Evolutionary conservation across 2,113 vertebrate species (phyloP).

Genomic region (Tautogolabrus adspersus): DNA sequence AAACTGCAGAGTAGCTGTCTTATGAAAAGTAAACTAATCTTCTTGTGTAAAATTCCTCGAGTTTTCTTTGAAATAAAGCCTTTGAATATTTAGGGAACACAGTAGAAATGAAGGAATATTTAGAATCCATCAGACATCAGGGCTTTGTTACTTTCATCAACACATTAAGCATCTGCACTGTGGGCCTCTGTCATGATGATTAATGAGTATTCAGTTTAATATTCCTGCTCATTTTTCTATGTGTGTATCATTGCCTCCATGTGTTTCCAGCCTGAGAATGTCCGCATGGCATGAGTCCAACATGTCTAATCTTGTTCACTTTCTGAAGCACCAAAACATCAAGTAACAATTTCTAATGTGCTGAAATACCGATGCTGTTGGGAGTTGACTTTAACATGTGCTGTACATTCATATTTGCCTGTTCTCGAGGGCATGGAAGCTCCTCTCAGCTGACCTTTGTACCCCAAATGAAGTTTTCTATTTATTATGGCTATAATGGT

Average conservation of each 20-base stretch:
- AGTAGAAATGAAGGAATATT: slow-evolving; percentile 38
- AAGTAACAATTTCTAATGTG: slow-evolving; percentile 59
- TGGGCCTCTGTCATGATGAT: slow-evolving; percentile 66
- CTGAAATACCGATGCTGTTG: slow-evolving; percentile 61
- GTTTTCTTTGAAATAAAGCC: neutral
- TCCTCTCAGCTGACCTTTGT: slow-evolving; percentile 37
- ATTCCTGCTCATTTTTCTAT: slow-evolving; percentile 56
- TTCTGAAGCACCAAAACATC: slow-evolving; percentile 46
- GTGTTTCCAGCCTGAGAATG: slow-evolving; percentile 72
- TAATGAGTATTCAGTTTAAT: slow-evolving; percentile 58
- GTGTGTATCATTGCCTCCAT: slow-evolving; percentile 65
- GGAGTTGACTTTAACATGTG: slow-evolving; percentile 64
- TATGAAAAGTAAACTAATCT: neutral
- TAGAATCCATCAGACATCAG: slow-evolving; percentile 27
- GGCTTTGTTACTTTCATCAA: slow-evolving; percentile 61
- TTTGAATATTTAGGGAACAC: slow-evolving; percentile 10
- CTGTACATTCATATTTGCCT: slow-evolving; percentile 40
- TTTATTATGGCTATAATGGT: slow-evolving; percentile 54
- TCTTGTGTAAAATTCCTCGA: neutral
- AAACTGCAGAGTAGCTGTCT: too few relatives aligned
- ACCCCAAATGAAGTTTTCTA: slow-evolving; percentile 23
- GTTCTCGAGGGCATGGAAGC: slow-evolving; percentile 17
- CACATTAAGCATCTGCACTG: slow-evolving; percentile 47
- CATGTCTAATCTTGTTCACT: slow-evolving; percentile 56
- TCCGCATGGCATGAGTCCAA: slow-evolving; percentile 59